Evolutionary conservation across 2,888 invertebrate species (phyloP), one percentile per base, ranked within the genome.

Genomic region (Macrosiphum euphorbiae): DNA sequence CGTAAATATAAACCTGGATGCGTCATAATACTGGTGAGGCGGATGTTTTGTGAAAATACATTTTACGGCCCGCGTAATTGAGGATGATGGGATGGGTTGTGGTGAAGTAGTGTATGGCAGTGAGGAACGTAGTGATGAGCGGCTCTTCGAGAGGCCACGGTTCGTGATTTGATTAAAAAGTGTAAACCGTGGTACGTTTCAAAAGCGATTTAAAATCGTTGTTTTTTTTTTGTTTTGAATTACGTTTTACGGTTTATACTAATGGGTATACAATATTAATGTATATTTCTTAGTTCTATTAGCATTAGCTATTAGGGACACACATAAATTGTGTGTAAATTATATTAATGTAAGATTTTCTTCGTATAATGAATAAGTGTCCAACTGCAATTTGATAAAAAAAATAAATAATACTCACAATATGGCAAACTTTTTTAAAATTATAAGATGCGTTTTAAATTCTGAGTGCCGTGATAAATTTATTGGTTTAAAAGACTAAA

Each of bases 1-100:
- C 50, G 26, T 90, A 90, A 78, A 90, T 90, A 78, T 90, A 84
- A 90, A 90, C 41, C 78, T 28, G 78, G 78, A 78, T 78, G 52
- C 52, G 90, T 90, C 90, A 90, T 84, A 50, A 11, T 78, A 35
- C 78, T 78, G 1, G 50, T 52, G 78, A 3, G 52, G 78, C 50
- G 78, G 35, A n/a, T 41, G 52, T 90, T 78, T 50, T 13, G 90
- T 52, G 90, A 90, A 35, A 90, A 90, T 78, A 90, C 90, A 50
- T 78, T 35, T 52, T 35, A 35, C 78, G 13, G 50, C 26, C 41
- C 2, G 35, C 3, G 67, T 20, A n/a, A 52, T 13, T 13, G 90
- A 24, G 26, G 26, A 13, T 35, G 35, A 13, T 26, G 26, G 10
- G 35, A 10, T 2, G 78, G 78, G 78, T 20, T 35, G 78, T 0